Percentiles rank a stretch among this genome's conserved stretches.
Evolutionary conservation across 2,888 invertebrate genomes (phyloP).

Genomic region (Strigamia maritima): DNA sequence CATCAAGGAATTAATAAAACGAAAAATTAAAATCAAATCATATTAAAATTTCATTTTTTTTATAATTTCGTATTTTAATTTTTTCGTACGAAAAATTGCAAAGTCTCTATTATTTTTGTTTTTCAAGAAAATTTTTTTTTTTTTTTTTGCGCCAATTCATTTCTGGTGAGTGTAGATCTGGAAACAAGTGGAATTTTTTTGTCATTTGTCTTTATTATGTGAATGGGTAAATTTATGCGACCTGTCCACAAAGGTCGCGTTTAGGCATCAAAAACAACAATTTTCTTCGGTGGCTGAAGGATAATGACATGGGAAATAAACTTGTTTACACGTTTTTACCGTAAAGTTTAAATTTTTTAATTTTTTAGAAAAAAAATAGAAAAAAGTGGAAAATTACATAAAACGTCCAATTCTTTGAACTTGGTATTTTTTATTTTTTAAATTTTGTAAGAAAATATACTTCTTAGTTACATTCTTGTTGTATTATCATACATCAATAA

Average conservation of each 20-base stretch:
- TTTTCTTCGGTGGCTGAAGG: neutral
- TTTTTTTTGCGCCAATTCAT: neutral
- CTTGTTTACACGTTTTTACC: constrained; percentile 9
- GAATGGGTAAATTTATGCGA: neutral
- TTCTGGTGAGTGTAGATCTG: neutral
- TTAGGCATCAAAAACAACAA: constrained; percentile 26
- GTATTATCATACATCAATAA: neutral
- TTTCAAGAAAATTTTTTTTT: neutral
- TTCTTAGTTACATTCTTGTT: neutral
- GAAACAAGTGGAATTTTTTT: neutral
- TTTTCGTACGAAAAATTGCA: too few species aligned
- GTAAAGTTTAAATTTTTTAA: neutral
- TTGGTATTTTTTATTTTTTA: too few species aligned
- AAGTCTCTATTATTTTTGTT: too few species aligned
- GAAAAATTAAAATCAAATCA: too few species aligned
- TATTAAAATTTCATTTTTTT: too few species aligned
- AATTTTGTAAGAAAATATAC: neutral
- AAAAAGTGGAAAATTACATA: neutral
- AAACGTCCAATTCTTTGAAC: neutral
- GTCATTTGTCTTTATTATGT: neutral
- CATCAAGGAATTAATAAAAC: too few species aligned
- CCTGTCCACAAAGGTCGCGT: constrained; percentile 20
- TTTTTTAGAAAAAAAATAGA: neutral
- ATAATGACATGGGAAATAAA: constrained; percentile 7
- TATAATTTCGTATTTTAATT: too few species aligned